Conservation (phyloP, 2,113 vertebrate species). For the Peromyscus leucopus region DNA sequence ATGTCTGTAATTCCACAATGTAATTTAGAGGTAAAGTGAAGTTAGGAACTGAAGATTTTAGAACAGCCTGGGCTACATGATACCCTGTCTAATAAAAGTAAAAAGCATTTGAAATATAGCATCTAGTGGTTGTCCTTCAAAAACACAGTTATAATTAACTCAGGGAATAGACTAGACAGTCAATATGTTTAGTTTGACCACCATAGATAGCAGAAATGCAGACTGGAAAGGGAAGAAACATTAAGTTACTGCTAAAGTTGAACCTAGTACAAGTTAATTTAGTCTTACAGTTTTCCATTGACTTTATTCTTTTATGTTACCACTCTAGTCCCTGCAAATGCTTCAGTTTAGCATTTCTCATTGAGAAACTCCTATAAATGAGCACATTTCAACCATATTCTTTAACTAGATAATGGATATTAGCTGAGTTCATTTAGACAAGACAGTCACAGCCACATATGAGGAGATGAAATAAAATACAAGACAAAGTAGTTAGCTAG, state of each 20-base stretch:
- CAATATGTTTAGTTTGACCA: background rate
- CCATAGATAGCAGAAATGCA: background rate
- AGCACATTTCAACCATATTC: background rate
- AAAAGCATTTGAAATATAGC: background rate
- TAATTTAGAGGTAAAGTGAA: background rate
- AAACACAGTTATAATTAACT: background rate
- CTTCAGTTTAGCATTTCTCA: constrained; percentile 1
- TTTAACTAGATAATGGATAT: background rate
- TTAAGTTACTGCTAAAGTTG: background rate
- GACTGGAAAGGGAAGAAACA: background rate
- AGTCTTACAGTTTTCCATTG: background rate
- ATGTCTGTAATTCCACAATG: background rate
- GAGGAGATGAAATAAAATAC: background rate
- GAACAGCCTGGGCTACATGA: background rate
- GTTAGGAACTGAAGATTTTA: background rate
- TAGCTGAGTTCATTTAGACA: background rate
- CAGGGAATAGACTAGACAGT: rapidly evolving
- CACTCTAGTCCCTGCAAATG: background rate
- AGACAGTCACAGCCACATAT: background rate
- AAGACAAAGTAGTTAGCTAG: background rate
- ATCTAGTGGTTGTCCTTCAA: background rate
- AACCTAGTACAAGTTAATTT: background rate
- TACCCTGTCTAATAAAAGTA: background rate
- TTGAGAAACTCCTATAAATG: background rate
- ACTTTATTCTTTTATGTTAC: background rate